Percentiles rank a stretch among this genome's conserved stretches.
These are phyloP conservation scores for Apolygus lucorum DNA, from an alignment of 1,140 invertebrate genomes.

Conservation along the genomic window DNA sequence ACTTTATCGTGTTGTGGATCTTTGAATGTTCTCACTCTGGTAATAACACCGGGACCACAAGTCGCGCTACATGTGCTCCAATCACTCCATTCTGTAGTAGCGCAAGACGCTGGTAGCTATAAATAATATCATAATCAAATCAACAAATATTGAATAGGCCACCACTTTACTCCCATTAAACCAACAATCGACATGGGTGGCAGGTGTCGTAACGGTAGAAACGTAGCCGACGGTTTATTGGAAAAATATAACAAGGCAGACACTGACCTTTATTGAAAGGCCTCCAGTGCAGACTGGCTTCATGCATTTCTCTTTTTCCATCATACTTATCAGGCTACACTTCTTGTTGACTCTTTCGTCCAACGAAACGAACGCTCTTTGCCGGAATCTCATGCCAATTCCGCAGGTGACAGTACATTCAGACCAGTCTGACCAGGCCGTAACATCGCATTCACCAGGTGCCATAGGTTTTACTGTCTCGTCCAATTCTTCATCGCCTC, in stretches of 20 bases:
- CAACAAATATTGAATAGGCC: too few relatives aligned
- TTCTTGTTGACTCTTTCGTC: constrained; percentile 66
- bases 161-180: too few relatives aligned
- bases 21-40: constrained; percentile 42
- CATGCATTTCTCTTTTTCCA: constrained; percentile 70
- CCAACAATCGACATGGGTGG: too few relatives aligned
- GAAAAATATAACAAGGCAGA: too few relatives aligned
- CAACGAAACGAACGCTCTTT: constrained; percentile 48
- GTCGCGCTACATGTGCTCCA: constrained; percentile 65
- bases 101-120: constrained; percentile 36
- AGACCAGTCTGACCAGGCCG: constrained; percentile 69
- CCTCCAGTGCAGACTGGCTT: constrained; percentile 46
- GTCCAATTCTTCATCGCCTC: constrained; percentile 30
- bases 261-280: neutral
- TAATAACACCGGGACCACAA: constrained; percentile 55
- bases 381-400: constrained; percentile 62
- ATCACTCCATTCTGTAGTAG: constrained; percentile 59
- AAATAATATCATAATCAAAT: constrained; percentile 19
- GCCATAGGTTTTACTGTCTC: constrained; percentile 34
- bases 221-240: too few relatives aligned
- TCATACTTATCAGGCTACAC: constrained; percentile 57
- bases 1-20: constrained; percentile 34
- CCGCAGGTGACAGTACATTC: constrained; percentile 77
- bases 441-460: constrained; percentile 56
- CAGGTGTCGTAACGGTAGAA: too few relatives aligned